Conservation (phyloP, 1,140 invertebrate species). For the Arion vulgaris region DNA sequence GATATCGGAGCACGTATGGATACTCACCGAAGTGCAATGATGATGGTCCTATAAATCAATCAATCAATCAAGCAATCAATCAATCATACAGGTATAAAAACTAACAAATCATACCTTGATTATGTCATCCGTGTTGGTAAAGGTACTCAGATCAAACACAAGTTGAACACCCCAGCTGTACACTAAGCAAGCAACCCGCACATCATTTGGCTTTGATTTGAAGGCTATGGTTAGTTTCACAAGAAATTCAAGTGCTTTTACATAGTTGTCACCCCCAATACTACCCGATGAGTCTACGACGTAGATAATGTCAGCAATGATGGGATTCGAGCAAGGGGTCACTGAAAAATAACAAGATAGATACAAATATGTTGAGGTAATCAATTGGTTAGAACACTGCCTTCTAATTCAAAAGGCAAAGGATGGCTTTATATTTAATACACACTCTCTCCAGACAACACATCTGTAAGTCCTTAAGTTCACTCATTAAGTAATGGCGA, state of each 20-base stretch:
- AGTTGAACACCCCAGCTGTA: neutral
- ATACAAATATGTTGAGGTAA: no score
- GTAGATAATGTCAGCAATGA: neutral
- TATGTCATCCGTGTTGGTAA: neutral
- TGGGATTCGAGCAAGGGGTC: neutral
- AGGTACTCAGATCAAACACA: neutral
- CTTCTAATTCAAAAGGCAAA: no score
- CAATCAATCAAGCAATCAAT: no score
- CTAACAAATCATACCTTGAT: neutral
- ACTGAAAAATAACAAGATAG: neutral
- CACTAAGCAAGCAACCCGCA: neutral
- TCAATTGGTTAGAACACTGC: no score
- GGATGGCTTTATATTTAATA: no score
- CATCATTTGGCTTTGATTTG: neutral
- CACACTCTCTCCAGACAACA: neutral
- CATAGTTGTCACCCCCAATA: neutral
- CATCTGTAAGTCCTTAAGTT: neutral
- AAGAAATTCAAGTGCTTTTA: neutral
- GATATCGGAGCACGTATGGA: no score
- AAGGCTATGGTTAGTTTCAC: neutral
- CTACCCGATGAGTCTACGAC: neutral
- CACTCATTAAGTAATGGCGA: neutral
- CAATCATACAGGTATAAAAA: no score
- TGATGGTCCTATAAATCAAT: no score
- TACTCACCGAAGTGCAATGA: no score